A percentile compares a stretch with the other conserved stretches of the same genome.
Evolutionary conservation across 2,113 vertebrate genomes (phyloP).

Genomic region (Muntiacus reevesi): DNA sequence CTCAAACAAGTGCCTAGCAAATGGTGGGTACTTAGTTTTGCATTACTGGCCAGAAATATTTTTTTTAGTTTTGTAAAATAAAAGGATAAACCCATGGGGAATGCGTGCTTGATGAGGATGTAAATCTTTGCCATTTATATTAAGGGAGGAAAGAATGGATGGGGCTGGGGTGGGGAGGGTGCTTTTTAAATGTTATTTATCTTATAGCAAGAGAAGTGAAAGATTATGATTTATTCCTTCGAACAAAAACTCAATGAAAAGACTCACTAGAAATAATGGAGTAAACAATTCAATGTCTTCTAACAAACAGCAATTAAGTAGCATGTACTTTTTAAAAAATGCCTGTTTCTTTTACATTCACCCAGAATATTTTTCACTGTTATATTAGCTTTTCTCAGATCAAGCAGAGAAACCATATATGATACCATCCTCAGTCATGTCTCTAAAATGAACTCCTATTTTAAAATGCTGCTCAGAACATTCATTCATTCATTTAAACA

Average conservation of each 20-base stretch:
- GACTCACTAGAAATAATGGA: neutral
- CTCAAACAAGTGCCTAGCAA: neutral
- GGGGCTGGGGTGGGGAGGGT: neutral
- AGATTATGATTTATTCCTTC: neutral
- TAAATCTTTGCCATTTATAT: slow-evolving; percentile 2
- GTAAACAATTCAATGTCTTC: neutral
- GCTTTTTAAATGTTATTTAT: neutral
- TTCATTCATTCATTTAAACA: neutral
- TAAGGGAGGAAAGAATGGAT: neutral
- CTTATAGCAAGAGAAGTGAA: slow-evolving; percentile 9
- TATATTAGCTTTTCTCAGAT: neutral
- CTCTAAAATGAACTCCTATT: slow-evolving; percentile 30
- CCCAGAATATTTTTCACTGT: neutral
- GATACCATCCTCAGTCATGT: neutral
- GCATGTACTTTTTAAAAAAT: neutral
- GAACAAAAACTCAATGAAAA: slow-evolving; percentile 35
- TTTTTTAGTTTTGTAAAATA: neutral
- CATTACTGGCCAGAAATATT: neutral
- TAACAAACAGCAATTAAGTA: slow-evolving; percentile 17
- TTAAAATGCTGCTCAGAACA: neutral
- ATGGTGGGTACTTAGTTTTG: neutral
- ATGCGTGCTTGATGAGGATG: neutral
- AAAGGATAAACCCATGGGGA: neutral
- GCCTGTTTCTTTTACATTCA: neutral
- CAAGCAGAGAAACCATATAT: neutral